phyloP scores from a whole-genome alignment of 2,113 vertebrate genomes.

The Callipepla squamata region DNA sequence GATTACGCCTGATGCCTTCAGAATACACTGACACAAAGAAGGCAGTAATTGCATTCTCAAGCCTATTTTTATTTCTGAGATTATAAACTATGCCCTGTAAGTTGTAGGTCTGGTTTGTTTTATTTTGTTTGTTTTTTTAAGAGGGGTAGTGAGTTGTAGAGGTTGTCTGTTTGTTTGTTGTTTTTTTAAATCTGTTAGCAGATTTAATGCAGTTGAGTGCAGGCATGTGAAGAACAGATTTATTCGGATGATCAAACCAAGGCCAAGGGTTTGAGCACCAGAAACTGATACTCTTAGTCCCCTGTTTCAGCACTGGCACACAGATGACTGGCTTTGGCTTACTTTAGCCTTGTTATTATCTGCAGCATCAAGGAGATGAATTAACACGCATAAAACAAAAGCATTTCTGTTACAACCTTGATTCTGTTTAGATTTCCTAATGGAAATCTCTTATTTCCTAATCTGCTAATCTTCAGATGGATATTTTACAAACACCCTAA shows the following conservation, averaged over 20 bases:
- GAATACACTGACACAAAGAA: neutral
- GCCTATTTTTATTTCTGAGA: neutral
- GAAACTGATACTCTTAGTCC: neutral
- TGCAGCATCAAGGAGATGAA: neutral
- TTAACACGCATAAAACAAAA: neutral
- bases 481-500: neutral
- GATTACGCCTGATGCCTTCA: neutral
- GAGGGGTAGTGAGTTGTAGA: too few species aligned
- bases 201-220: neutral
- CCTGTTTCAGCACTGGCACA: neutral
- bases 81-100: neutral
- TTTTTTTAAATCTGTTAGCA: neutral
- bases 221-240: neutral
- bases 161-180: neutral
- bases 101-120: too few species aligned
- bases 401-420: neutral
- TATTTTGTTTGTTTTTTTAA: too few species aligned
- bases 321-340: neutral
- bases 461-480: neutral
- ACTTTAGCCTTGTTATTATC: neutral
- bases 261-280: neutral
- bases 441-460: neutral
- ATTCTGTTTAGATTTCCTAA: neutral
- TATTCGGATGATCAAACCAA: neutral
- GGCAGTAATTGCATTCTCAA: neutral